Base-by-base conservation (phyloP, 2,797 vertebrate genomes). In the Ptychadena robeensis region DNA sequence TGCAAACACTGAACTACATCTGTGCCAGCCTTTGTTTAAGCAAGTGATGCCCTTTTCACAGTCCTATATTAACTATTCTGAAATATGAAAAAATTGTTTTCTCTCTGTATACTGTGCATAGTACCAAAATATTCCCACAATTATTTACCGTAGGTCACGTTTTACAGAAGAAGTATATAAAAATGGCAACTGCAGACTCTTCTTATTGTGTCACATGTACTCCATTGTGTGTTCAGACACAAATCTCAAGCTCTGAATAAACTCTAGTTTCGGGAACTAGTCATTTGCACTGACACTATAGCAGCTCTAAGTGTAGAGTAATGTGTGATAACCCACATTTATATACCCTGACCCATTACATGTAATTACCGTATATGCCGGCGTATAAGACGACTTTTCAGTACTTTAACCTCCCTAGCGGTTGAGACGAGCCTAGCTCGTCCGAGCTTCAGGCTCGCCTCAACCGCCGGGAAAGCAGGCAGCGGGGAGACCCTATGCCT, bases 1-100 rank as follows among this genome's bases (percentile, higher is more conserved):
- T 57, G 76, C 53, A 57, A 79, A 79, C 44, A 79, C 3, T 78
- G 31, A 34, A 28, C 34, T 11, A 1, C 44, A 34, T 34, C 40
- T 78, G 74, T 76, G 5, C 37, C 34, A n/a, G 61, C 10, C n/a
- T 37, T 32, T 77, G 40, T 32, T 32, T 18, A 22, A 66, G 64
- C 25, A 57, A 11, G 10, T 4, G 28, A 66, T 9, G 9, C 22
- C 3, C 35, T 35, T 44, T n/a, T 12, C n/a, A 44, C 25, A 31
- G 22, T 31, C 27, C 28, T 18, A 32, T 6, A 53, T 9, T 10
- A 68, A 44, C 11, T 5, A 38, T 35, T 18, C n/a, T 11, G 7
- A 3, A 18, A 30, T 15, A 1, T 38, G 2, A 25, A 25, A 35
- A 37, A 1, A 67, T 31, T 15, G 27, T 28, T 2, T n/a, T 11